Percentiles rank a stretch among this genome's conserved stretches.
Conservation (phyloP, 2,888 invertebrate genomes). For the Salticus scenicus region DNA sequence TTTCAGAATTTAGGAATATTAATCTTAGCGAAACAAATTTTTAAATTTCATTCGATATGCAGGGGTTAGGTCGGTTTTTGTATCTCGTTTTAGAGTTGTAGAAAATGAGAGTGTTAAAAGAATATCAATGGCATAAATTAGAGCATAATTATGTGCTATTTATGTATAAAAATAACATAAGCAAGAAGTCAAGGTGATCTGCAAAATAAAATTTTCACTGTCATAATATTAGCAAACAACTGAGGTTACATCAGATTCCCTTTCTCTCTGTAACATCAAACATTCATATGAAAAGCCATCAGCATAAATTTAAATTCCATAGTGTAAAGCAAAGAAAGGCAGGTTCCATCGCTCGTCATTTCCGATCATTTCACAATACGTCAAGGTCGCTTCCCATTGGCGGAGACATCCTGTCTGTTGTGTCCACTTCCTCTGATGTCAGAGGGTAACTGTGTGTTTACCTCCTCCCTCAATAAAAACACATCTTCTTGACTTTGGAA, state of each 20-base stretch:
- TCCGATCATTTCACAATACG: constrained; percentile 49
- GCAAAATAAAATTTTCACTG: not conserved
- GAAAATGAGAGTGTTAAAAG: too few species aligned
- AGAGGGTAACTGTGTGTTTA: constrained; percentile 39
- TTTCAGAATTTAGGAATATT: too few species aligned
- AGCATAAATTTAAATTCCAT: constrained; percentile 35
- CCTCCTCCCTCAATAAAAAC: constrained; percentile 19
- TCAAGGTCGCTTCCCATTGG: constrained; percentile 65
- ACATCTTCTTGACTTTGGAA: constrained; percentile 49
- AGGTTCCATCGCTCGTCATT: constrained; percentile 40
- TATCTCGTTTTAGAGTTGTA: too few species aligned
- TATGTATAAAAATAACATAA: not conserved
- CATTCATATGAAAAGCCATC: not conserved
- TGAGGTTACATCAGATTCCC: constrained; percentile 6
- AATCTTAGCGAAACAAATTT: too few species aligned
- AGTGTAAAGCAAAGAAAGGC: constrained; percentile 20
- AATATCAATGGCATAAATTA: too few species aligned
- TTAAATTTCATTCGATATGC: too few species aligned
- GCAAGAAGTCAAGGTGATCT: not conserved
- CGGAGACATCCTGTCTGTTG: constrained; percentile 66
- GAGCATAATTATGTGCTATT: not conserved
- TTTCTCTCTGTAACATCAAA: not conserved
- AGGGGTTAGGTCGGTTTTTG: too few species aligned
- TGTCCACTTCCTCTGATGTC: constrained; percentile 58
- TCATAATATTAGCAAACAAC: not conserved